phyloP scores from a whole-genome alignment of 2,113 vertebrate species.

The Brienomyrus brachyistius region DNA sequence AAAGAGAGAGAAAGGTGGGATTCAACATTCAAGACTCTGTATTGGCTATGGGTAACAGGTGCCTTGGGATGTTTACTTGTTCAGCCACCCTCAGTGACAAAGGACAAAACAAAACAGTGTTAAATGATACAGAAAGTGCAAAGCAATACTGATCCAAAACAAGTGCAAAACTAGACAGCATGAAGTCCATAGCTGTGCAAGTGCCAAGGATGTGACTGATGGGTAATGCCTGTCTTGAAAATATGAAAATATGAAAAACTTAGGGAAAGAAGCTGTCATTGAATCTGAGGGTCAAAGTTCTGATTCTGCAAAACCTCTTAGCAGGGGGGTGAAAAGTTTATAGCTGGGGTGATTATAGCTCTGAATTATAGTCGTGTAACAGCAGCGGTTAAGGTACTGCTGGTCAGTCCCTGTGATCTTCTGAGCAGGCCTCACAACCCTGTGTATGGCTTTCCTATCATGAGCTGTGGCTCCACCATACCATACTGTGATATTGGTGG shows the following conservation, averaged over 20 bases:
- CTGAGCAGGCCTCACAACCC: background rate
- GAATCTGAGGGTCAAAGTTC: background rate
- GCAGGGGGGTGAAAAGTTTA: background rate
- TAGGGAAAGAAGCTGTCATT: background rate
- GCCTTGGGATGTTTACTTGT: background rate
- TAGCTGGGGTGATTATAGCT: background rate
- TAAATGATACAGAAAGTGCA: background rate
- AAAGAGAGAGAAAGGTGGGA: no score
- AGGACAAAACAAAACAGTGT: background rate
- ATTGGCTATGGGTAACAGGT: background rate
- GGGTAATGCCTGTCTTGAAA: background rate
- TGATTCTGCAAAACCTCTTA: background rate
- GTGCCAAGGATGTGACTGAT: background rate
- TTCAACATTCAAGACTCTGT: background rate
- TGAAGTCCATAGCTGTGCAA: background rate
- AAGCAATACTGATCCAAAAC: background rate
- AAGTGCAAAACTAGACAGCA: background rate
- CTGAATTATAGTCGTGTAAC: background rate
- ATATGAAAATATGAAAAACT: background rate
- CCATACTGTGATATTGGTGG: background rate
- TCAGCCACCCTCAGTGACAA: background rate
- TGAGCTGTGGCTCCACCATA: background rate
- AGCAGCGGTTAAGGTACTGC: background rate
- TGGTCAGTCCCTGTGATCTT: background rate
- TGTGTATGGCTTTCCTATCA: background rate